Percentiles rank a stretch among this genome's conserved stretches.
Evolutionary conservation across 2,113 vertebrate genomes (phyloP).

Genomic region (Leptosomus discolor): DNA sequence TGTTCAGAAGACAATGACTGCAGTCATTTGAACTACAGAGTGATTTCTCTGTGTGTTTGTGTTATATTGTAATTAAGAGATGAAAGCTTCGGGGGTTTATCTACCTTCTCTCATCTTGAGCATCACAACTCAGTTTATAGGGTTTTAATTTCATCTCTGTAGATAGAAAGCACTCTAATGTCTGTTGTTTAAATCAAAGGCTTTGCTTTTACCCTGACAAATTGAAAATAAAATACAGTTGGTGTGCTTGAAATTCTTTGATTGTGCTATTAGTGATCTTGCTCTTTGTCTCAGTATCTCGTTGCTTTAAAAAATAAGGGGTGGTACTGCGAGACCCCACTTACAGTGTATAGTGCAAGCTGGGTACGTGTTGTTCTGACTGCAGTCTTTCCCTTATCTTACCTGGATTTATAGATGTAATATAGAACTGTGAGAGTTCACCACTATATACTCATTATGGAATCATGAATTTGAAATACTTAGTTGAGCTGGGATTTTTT

Average conservation of each 20-base stretch:
- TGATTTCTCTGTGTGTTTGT: constrained; percentile 20
- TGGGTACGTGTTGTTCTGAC: neutral
- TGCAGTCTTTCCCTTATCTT: neutral
- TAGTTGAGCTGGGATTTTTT: neutral
- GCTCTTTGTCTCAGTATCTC: constrained; percentile 34
- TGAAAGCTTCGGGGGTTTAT: constrained; percentile 69
- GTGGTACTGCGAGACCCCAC: neutral
- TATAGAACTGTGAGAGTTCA: neutral
- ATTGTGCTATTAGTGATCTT: constrained; percentile 38
- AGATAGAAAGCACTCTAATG: constrained; percentile 38
- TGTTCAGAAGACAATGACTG: constrained; percentile 54
- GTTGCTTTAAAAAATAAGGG: constrained; percentile 20
- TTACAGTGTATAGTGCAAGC: neutral
- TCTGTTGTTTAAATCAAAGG: constrained; percentile 75
- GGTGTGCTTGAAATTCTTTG: constrained; percentile 53
- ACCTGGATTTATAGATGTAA: neutral
- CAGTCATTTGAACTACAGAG: constrained; percentile 44
- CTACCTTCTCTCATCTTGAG: constrained; percentile 68
- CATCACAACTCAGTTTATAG: constrained; percentile 37
- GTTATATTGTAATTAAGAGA: constrained; percentile 65
- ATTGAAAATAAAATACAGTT: constrained; percentile 34
- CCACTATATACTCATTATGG: neutral
- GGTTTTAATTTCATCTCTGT: constrained; percentile 44
- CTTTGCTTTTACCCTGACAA: constrained; percentile 37
- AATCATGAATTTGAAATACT: neutral